These are phyloP conservation scores for Calephelis virginiensis DNA, from an alignment of 1,140 invertebrate species.

Conservation along the genomic window DNA sequence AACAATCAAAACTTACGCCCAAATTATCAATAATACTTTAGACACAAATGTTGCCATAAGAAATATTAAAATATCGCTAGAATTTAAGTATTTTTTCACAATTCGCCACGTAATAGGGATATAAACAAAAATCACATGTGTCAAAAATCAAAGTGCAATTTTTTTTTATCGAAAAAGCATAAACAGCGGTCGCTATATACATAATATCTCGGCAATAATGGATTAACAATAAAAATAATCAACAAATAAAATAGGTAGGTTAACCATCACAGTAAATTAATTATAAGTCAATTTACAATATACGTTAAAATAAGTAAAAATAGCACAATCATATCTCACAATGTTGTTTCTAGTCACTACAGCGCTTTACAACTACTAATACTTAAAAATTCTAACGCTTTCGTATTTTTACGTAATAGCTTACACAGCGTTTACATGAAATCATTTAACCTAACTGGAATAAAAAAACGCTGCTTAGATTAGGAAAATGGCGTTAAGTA, in stretches of 20 bases:
- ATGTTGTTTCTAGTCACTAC: slow-evolving; percentile 12
- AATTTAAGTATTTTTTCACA: no score
- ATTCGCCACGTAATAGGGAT: no score
- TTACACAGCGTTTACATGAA: background rate
- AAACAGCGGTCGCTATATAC: background rate
- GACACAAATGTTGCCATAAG: no score
- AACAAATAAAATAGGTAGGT: slow-evolving; percentile 51
- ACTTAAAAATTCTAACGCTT: slow-evolving; percentile 4
- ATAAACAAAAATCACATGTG: no score
- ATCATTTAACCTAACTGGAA: no score
- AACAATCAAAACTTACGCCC: no score
- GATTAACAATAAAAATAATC: slow-evolving; percentile 39
- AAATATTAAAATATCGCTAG: no score
- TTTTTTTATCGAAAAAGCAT: no score
- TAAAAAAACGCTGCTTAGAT: no score
- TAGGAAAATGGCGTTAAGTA: no score
- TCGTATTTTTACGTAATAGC: background rate
- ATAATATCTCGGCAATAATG: background rate
- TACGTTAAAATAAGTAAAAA: slow-evolving; percentile 7
- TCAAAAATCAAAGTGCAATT: no score
- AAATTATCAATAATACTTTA: no score
- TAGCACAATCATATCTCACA: slow-evolving; percentile 6
- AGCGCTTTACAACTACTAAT: slow-evolving; percentile 3
- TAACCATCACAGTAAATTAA: slow-evolving; percentile 49
- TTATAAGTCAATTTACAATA: slow-evolving; percentile 26